These are phyloP conservation scores for Cosmia trapezina DNA, from an alignment of 2,888 invertebrate species.

Conservation along the genomic window DNA sequence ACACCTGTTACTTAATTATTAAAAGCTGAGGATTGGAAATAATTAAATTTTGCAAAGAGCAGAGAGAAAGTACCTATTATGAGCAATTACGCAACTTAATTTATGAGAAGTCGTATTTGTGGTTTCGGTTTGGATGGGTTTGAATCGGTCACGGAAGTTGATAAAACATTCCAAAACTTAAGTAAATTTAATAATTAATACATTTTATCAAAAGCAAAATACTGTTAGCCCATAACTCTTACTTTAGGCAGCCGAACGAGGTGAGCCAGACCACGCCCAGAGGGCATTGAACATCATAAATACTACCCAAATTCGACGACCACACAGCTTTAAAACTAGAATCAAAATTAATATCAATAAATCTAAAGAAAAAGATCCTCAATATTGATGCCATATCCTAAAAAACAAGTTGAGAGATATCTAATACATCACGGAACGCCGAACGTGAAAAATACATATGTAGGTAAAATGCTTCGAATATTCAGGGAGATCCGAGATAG, in stretches of 20 bases:
- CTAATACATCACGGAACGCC: constrained; percentile 20
- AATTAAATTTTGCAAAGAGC: neutral
- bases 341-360: constrained; percentile 40
- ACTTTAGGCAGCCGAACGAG: constrained; percentile 21
- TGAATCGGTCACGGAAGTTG: neutral
- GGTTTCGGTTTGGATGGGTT: neutral
- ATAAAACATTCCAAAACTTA: neutral
- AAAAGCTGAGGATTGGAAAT: neutral
- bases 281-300: constrained; percentile 25
- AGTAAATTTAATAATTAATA: constrained; percentile 22
- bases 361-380: constrained; percentile 32
- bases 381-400: constrained; percentile 38
- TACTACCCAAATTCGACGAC: constrained; percentile 32
- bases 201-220: constrained; percentile 25
- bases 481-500: constrained; percentile 22
- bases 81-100: neutral
- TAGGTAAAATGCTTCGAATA: constrained; percentile 15
- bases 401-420: constrained; percentile 39
- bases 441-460: constrained; percentile 9
- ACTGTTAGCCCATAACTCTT: constrained; percentile 42
- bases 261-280: constrained; percentile 47
- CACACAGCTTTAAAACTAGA: constrained; percentile 34
- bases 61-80: neutral
- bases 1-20: neutral
- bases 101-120: too few species aligned